phyloP scores from a whole-genome alignment of 1,140 invertebrate genomes.

The Batillaria attramentaria region DNA sequence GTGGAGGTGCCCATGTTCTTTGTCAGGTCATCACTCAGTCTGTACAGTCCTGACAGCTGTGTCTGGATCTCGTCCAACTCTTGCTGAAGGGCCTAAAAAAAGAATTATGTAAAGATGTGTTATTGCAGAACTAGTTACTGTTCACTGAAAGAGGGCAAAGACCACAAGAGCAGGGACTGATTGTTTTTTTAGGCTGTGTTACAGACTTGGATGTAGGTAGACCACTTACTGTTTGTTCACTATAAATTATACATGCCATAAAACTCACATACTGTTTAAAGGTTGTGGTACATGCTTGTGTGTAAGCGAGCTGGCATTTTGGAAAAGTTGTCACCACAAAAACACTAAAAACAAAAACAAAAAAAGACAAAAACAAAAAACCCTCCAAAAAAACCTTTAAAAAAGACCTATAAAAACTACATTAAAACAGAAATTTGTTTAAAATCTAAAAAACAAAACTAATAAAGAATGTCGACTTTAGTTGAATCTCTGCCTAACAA shows the following conservation, averaged over 20 bases:
- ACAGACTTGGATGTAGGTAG: too few species aligned
- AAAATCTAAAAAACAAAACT: too few species aligned
- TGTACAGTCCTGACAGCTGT: slow-evolving; percentile 55
- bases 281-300: not conserved
- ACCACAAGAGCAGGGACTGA: too few species aligned
- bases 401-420: not conserved
- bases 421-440: too few species aligned
- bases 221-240: too few species aligned
- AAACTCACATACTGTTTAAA: too few species aligned
- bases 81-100: slow-evolving; percentile 51
- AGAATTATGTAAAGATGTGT: not conserved
- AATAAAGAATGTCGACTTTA: too few species aligned
- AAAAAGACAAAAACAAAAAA: not conserved
- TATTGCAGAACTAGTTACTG: not conserved
- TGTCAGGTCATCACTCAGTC: slow-evolving; percentile 60
- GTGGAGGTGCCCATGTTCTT: slow-evolving; percentile 64
- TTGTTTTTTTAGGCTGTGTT: too few species aligned
- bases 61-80: slow-evolving; percentile 61
- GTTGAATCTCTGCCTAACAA: too few species aligned
- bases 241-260: too few species aligned
- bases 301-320: not conserved
- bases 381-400: not conserved
- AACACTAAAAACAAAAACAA: not conserved
- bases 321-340: not conserved
- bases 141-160: too few species aligned